Conservation (phyloP, 30 jellyfish, hydroid and myxozoan genomes). For the Nemopilema nomurai region DNA sequence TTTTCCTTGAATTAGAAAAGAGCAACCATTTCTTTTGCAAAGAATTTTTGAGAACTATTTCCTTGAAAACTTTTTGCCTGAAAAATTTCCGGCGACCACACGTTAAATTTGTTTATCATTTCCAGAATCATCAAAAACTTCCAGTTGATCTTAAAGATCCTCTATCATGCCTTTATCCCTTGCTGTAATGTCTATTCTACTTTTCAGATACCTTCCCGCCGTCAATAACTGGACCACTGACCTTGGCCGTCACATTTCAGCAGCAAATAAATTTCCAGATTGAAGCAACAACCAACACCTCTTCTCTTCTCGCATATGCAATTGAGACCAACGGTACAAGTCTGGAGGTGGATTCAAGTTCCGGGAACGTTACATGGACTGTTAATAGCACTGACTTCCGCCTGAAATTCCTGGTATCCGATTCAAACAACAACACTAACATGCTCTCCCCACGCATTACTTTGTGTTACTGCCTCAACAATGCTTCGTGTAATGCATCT, state of each 20-base stretch:
- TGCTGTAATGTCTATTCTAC: conserved; percentile 2
- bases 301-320: conserved; percentile 8
- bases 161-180: neutral
- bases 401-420: conserved; percentile 24
- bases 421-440: conserved; percentile 18
- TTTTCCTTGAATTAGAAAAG: too few species aligned
- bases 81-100: too few species aligned
- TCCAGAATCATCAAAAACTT: neutral
- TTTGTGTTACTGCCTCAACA: conserved; percentile 55
- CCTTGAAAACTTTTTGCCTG: neutral
- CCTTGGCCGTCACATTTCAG: conserved; percentile 21
- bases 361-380: conserved; percentile 44
- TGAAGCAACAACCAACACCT: conserved; percentile 10
- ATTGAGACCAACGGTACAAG: conserved; percentile 48
- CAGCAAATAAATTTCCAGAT: conserved; percentile 27
- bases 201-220: conserved; percentile 55
- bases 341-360: conserved; percentile 30
- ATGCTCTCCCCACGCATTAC: conserved; percentile 33
- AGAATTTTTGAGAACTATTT: neutral
- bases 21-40: neutral
- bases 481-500: conserved; percentile 49
- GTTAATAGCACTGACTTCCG: conserved; percentile 51
- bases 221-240: conserved; percentile 39
- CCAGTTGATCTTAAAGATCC: neutral
- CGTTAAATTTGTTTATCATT: neutral